Base-by-base conservation (phyloP, 2,797 vertebrate species). In the Hephaestus fuliginosus region DNA sequence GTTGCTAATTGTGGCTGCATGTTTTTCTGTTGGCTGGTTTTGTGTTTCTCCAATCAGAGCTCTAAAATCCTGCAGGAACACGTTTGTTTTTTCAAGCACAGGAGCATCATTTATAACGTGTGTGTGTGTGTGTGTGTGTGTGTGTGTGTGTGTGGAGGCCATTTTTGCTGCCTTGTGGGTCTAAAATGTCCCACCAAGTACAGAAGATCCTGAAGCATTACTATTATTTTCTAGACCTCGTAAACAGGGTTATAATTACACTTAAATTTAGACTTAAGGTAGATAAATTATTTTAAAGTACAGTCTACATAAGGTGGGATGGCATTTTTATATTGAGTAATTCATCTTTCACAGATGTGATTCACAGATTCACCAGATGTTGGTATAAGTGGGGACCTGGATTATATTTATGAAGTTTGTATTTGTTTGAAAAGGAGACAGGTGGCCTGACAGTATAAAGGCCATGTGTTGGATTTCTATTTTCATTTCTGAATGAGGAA, bases 71-170 rank as follows among this genome's bases (percentile, higher is more conserved):
- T 85, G 86, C 64, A 43, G 78, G 68, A 83, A 65, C 70, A 28
- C 30, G 91, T 93, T 94, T 95, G 92, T 95, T 95, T 94, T 93
- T 89, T 78, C 85, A 94, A 89, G 83, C 71, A 70, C 78, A 56
- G 28, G 79, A 78, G 75, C 77, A 81, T 93, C 89, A 94, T 95
- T 95, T 95, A 94, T 95, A 88, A 86, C n/a, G 56, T 52, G 28
- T 61, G 52, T 69, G 75, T 65, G 76, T 57, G 44, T 73, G 43
- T 53, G 30, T 52, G 66, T 52, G 66, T 58, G 28, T 25, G 39
- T 30, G 70, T 58, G 69, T 56, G 18, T 41, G 28, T 46, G 58
- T 46, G 67, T 28, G 64, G 33, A n/a, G 52, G 39, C 18, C 25
- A 22, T 69, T 74, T 71, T 43, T 84, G 70, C 52, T 63, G 44